phyloP scores from a whole-genome alignment of 53 echinoderm and acorn worm species.

The Zoroaster sp. region DNA sequence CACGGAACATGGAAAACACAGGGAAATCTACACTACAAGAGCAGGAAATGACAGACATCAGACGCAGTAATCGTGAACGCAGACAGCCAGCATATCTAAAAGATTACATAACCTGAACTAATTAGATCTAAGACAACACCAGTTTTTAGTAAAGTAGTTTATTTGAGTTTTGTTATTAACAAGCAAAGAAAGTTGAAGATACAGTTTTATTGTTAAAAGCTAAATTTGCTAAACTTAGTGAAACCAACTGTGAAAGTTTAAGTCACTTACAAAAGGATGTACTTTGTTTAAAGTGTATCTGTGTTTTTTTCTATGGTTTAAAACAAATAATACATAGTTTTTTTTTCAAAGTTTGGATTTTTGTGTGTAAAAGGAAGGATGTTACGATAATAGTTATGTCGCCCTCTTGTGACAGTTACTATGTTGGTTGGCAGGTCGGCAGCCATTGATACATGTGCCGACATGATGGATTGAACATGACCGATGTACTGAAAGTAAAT shows the following conservation, averaged over 20 bases:
- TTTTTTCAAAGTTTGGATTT: not conserved
- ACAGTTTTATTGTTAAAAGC: not conserved
- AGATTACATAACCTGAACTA: conserved; percentile 1
- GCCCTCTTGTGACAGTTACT: not conserved
- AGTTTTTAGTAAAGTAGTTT: not conserved
- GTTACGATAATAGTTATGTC: not conserved
- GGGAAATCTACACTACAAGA: not conserved
- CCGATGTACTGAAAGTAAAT: too few relatives aligned
- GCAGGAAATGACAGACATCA: not conserved
- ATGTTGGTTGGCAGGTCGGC: not conserved
- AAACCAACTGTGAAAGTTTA: not conserved
- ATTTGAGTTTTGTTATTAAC: not conserved
- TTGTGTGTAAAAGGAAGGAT: not conserved
- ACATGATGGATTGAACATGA: too few relatives aligned
- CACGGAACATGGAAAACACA: not conserved
- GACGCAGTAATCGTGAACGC: conserved; percentile 17
- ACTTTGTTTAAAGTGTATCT: not conserved
- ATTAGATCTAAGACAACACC: not conserved
- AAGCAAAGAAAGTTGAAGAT: not conserved
- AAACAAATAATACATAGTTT: too few relatives aligned
- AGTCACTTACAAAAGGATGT: not conserved
- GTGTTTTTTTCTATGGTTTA: not conserved
- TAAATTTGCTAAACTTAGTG: not conserved
- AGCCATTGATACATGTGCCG: too few relatives aligned
- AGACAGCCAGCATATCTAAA: conserved; percentile 17